Evolutionary conservation across 2,797 vertebrate species (phyloP).

Genomic region (Pelodytes ibericus): DNA sequence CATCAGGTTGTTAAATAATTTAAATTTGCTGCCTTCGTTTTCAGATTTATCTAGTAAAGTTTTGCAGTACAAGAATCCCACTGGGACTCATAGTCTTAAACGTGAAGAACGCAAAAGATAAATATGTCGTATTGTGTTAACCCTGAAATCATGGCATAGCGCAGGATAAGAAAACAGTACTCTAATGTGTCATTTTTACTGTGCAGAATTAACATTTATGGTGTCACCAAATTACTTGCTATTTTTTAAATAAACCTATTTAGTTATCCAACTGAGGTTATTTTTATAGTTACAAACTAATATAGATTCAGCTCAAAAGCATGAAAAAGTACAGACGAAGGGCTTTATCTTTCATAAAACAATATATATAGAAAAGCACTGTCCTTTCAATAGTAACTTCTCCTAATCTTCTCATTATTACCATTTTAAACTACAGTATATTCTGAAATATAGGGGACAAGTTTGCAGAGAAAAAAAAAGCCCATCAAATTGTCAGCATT

Average conservation of each 20-base stretch:
- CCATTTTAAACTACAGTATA: too few species aligned
- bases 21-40: slow-evolving; percentile 10
- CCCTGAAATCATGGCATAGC: neutral
- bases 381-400: too few species aligned
- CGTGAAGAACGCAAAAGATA: neutral
- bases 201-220: neutral
- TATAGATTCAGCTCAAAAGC: slow-evolving; percentile 45
- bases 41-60: neutral
- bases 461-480: too few species aligned
- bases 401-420: too few species aligned
- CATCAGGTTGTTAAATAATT: slow-evolving; percentile 34
- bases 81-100: neutral
- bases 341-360: too few species aligned
- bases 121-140: neutral
- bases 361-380: too few species aligned
- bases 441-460: too few species aligned
- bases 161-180: neutral
- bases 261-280: slow-evolving; percentile 44
- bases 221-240: slow-evolving; percentile 32
- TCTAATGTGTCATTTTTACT: neutral
- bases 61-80: neutral
- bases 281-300: slow-evolving; percentile 45
- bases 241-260: slow-evolving; percentile 43
- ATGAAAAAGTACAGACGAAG: too few species aligned
- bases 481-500: too few species aligned